Percentiles rank a stretch among this genome's conserved stretches.
Evolutionary conservation across 2,888 invertebrate genomes (phyloP).

Genomic region (Athalia rosae): DNA sequence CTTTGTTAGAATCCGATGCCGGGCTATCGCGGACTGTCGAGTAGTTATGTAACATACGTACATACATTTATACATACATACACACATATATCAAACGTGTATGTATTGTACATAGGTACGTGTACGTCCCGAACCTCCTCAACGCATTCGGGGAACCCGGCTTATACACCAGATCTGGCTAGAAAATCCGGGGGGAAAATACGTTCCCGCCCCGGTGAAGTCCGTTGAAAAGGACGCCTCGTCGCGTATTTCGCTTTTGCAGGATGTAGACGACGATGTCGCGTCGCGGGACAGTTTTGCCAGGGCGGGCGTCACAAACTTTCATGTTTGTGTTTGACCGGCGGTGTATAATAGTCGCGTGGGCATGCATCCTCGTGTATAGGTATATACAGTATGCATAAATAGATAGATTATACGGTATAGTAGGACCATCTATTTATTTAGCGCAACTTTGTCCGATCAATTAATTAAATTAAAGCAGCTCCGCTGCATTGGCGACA

Average conservation of each 20-base stretch:
- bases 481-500: slow-evolving; percentile 14
- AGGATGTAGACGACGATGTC: no score
- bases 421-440: slow-evolving; percentile 25
- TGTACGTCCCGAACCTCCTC: neutral
- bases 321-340: no score
- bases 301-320: no score
- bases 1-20: slow-evolving; percentile 26
- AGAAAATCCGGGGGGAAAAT: no score
- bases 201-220: no score
- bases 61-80: neutral
- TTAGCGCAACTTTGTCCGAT: slow-evolving; percentile 31
- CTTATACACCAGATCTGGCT: neutral
- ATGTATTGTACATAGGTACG: neutral
- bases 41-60: neutral
- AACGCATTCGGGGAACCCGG: neutral
- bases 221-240: no score
- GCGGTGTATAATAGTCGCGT: neutral
- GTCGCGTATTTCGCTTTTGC: no score
- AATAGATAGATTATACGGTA: neutral
- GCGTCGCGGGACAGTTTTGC: no score
- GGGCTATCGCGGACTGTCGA: slow-evolving; percentile 1
- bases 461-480: slow-evolving; percentile 41
- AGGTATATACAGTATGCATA: neutral
- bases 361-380: neutral
- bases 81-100: neutral